phyloP scores from a whole-genome alignment of 2,888 invertebrate genomes.

The Empis livida region DNA sequence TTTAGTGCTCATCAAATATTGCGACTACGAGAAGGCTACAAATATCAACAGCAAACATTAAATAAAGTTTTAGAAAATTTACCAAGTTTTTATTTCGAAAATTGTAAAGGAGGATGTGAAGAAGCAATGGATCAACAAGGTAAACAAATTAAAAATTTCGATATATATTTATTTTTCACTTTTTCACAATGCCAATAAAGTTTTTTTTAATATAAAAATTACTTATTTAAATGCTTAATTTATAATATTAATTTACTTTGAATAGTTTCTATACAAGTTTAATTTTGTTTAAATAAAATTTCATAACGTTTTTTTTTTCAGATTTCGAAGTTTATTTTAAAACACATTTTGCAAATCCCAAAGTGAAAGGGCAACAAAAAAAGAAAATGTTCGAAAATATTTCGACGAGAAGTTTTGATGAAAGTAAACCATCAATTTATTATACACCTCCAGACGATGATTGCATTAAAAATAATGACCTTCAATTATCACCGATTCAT shows the following conservation, averaged over 20 bases:
- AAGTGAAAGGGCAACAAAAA: slow-evolving; percentile 23
- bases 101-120: slow-evolving; percentile 73
- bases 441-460: slow-evolving; percentile 51
- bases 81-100: slow-evolving; percentile 82
- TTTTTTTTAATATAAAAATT: too few species aligned
- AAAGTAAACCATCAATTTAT: slow-evolving; percentile 61
- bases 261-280: too few species aligned
- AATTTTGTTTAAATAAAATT: background rate
- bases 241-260: too few species aligned
- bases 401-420: slow-evolving; percentile 24
- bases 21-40: slow-evolving; percentile 81
- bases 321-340: slow-evolving; percentile 36
- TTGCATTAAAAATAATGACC: background rate
- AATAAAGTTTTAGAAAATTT: slow-evolving; percentile 89
- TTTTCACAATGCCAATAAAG: too few species aligned
- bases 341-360: slow-evolving; percentile 24
- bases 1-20: slow-evolving; percentile 88
- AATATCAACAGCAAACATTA: slow-evolving; percentile 88
- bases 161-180: too few species aligned
- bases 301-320: slow-evolving; percentile 13
- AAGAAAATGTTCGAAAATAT: slow-evolving; percentile 24
- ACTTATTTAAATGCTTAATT: too few species aligned
- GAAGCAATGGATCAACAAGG: slow-evolving; percentile 34
- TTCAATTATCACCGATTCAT: slow-evolving; percentile 5
- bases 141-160: slow-evolving; percentile 11